Percentiles rank a stretch among this genome's conserved stretches.
phyloP scores from a whole-genome alignment of 2,888 invertebrate genomes.

The Ormyrus thymus region DNA sequence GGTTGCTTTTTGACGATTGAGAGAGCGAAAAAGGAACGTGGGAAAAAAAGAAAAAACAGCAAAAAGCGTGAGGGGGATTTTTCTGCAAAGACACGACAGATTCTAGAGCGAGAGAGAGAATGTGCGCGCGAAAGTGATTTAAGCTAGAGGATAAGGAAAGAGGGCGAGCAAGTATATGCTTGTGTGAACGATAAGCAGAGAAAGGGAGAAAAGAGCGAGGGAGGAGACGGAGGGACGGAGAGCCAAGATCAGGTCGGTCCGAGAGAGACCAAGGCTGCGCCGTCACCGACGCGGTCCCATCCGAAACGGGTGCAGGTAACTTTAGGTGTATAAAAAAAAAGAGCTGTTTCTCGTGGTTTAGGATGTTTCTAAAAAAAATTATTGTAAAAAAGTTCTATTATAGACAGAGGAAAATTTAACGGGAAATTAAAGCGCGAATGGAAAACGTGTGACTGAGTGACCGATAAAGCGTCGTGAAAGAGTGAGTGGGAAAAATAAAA shows the following conservation, averaged over 20 bases:
- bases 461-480: slow-evolving; percentile 4
- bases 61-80: slow-evolving; percentile 59
- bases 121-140: slow-evolving; percentile 55
- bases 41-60: slow-evolving; percentile 53
- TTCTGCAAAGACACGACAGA: slow-evolving; percentile 52
- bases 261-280: background rate
- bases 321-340: slow-evolving; percentile 72
- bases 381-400: slow-evolving; percentile 71
- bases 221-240: slow-evolving; percentile 21
- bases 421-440: slow-evolving; percentile 46
- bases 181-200: slow-evolving; percentile 49
- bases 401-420: slow-evolving; percentile 59
- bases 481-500: slow-evolving; percentile 43
- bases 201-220: slow-evolving; percentile 49
- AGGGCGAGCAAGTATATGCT: slow-evolving; percentile 55
- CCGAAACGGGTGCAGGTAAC: slow-evolving; percentile 72
- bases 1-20: slow-evolving; percentile 69
- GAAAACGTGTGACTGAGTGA: slow-evolving; percentile 15
- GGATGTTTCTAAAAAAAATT: slow-evolving; percentile 62
- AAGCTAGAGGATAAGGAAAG: slow-evolving; percentile 49
- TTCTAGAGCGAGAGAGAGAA: slow-evolving; percentile 33
- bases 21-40: slow-evolving; percentile 50
- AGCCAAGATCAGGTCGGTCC: background rate
- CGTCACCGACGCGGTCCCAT: slow-evolving; percentile 64
- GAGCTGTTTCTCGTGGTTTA: slow-evolving; percentile 63